Conservation (phyloP, 2,797 vertebrate species). For the Darevskia mixta region DNA sequence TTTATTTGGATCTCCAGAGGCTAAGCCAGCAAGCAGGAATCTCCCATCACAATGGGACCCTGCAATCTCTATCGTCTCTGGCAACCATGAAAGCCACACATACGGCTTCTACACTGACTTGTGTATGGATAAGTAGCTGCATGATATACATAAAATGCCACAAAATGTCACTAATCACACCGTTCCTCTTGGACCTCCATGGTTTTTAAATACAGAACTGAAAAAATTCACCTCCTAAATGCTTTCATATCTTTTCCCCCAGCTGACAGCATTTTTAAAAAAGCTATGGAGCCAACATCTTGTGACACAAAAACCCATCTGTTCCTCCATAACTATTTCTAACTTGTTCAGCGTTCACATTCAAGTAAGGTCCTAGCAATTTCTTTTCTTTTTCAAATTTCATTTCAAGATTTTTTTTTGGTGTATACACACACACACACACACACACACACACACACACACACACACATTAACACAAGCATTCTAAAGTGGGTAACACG, state of each 20-base stretch:
- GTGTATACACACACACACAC: too few species aligned
- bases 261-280: neutral
- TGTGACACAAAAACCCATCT: slow-evolving; percentile 12
- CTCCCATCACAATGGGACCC: neutral
- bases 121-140: neutral
- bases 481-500: neutral
- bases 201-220: neutral
- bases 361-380: neutral
- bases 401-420: neutral
- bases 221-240: neutral
- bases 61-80: neutral
- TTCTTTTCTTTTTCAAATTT: neutral
- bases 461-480: neutral
- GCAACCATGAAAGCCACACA: neutral
- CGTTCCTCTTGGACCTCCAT: neutral
- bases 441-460: too few species aligned
- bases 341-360: slow-evolving; percentile 2
- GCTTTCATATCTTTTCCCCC: neutral
- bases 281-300: neutral
- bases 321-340: neutral
- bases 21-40: neutral
- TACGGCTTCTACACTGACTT: neutral
- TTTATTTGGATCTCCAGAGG: neutral
- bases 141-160: neutral
- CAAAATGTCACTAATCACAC: neutral